Conservation (phyloP, 2,797 vertebrate species). For the Tragelaphus oryx region DNA sequence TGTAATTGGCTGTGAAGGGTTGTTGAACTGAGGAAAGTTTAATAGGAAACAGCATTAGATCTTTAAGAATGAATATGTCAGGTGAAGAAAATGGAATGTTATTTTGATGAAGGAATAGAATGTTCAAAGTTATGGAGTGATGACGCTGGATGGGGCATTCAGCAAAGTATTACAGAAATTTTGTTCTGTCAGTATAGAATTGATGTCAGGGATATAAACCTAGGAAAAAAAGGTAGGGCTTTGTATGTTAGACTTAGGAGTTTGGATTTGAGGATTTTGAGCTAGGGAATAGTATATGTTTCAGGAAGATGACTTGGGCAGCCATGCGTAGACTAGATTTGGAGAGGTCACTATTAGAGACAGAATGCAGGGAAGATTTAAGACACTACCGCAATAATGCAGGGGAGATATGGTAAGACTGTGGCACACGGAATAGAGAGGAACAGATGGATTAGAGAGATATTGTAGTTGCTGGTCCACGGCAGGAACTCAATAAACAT, state of each 20-base stretch:
- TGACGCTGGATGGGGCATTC: not conserved
- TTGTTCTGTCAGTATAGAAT: not conserved
- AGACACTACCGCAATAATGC: not conserved
- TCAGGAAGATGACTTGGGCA: constrained; percentile 6
- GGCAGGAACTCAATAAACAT: not conserved
- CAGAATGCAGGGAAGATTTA: not conserved
- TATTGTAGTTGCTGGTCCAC: not conserved
- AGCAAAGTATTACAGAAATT: not conserved
- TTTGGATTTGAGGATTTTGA: not conserved
- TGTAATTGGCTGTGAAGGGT: not conserved
- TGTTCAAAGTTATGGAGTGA: not conserved
- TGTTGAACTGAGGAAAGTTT: not conserved
- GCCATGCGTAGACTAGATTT: not conserved
- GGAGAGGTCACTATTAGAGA: not conserved
- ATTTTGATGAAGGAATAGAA: not conserved
- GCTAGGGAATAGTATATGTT: not conserved
- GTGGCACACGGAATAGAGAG: not conserved
- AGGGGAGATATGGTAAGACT: not conserved
- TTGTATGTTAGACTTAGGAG: not conserved
- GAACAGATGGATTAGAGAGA: not conserved
- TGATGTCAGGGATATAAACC: not conserved
- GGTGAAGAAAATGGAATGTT: not conserved
- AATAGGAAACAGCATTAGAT: not conserved
- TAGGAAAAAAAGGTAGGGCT: not conserved
- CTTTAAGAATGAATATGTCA: not conserved